Evolutionary conservation across 2,888 invertebrate genomes (phyloP).

Genomic region (Oithona nana): DNA sequence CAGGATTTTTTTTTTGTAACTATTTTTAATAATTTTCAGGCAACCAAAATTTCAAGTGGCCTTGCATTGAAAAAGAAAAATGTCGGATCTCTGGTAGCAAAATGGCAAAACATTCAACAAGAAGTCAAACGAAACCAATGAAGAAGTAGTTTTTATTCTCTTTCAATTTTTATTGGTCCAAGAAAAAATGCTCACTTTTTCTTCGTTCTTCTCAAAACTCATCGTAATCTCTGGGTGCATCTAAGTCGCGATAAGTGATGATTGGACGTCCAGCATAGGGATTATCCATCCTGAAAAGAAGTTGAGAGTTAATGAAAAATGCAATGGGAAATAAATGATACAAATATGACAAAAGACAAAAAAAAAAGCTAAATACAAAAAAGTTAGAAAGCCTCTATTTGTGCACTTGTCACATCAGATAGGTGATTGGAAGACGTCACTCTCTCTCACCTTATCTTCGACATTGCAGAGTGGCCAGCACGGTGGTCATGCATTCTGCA

Average conservation of each 20-base stretch:
- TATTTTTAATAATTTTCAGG: not conserved
- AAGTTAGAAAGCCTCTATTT: too few relatives aligned
- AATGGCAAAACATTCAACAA: conserved; percentile 49
- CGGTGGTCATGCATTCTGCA: not conserved
- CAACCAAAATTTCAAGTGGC: conserved; percentile 34
- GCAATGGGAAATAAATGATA: too few relatives aligned
- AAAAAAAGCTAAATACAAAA: too few relatives aligned
- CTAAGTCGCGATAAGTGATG: conserved; percentile 79
- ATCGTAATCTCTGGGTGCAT: conserved; percentile 75
- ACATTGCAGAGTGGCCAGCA: not conserved
- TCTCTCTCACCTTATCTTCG: not conserved
- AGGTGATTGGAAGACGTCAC: not conserved
- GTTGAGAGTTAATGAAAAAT: not conserved
- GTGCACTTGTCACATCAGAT: not conserved
- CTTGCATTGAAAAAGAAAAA: conserved; percentile 47
- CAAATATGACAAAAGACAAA: too few relatives aligned
- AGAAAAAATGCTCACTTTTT: too few relatives aligned
- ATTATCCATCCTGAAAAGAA: conserved; percentile 11
- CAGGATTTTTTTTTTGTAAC: not conserved
- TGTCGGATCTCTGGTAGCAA: conserved; percentile 45
- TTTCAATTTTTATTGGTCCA: too few relatives aligned
- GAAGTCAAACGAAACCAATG: conserved; percentile 24
- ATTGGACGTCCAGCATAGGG: conserved; percentile 55
- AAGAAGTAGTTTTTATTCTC: too few relatives aligned
- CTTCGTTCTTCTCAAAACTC: conserved; percentile 33